Evolutionary conservation across 1,140 invertebrate species (phyloP).

Genomic region (fruit fly (Drosophila melanogaster)): Release_6_plus_ISO1_MT NT_033777.3:17712501-17713000

Average conservation of each 20-base stretch:
- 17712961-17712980: conserved; percentile 63
- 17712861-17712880: conserved; percentile 61
- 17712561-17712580: conserved; percentile 41
- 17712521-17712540: conserved; percentile 12
- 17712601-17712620: conserved; percentile 46
- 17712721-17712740: conserved; percentile 6
- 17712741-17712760: conserved; percentile 46
- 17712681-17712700: conserved; percentile 14
- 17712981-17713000: conserved; percentile 48
- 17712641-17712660: conserved; percentile 2
- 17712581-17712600: conserved; percentile 43
- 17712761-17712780: conserved; percentile 34
- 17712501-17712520: conserved; percentile 20
- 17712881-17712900: conserved; percentile 17
- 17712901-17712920: conserved; percentile 22
- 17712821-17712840: conserved; percentile 1
- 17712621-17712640: conserved; percentile 16
- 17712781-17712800: conserved; percentile 25
- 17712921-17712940: conserved; percentile 58
- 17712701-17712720: conserved; percentile 36
- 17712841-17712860: conserved; percentile 28
- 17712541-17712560: conserved; percentile 8
- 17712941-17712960: conserved; percentile 55
- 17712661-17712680: conserved; percentile 8
- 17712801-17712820: conserved; percentile 11